phyloP scores from a whole-genome alignment of 2,797 vertebrate species.

The Dipus sagitta region DNA sequence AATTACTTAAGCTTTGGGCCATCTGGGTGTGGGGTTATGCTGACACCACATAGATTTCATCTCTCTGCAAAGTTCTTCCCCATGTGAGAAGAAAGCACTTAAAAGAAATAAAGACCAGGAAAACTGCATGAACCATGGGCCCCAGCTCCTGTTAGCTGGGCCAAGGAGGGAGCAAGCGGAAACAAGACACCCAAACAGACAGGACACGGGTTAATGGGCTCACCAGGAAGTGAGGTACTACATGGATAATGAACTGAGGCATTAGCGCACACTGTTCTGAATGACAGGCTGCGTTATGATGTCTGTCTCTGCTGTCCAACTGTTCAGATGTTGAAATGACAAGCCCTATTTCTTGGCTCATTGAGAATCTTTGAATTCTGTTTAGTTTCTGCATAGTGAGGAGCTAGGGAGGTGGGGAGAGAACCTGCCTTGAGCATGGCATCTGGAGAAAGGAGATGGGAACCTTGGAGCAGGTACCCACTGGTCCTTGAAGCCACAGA shows the following conservation, averaged over 20 bases:
- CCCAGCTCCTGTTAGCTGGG: slow-evolving; percentile 60
- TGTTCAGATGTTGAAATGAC: background rate
- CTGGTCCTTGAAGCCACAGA: background rate
- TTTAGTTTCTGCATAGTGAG: slow-evolving; percentile 21
- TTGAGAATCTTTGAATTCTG: background rate
- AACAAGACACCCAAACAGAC: background rate
- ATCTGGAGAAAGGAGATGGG: background rate
- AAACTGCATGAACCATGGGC: slow-evolving; percentile 52
- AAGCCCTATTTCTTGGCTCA: slow-evolving; percentile 19
- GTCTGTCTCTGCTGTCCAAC: background rate
- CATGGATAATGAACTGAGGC: background rate
- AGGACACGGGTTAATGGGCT: background rate
- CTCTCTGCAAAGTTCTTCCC: slow-evolving; percentile 14
- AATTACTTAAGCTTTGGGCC: slow-evolving; percentile 34
- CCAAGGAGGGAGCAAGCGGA: background rate
- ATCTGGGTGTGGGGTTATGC: slow-evolving; percentile 61
- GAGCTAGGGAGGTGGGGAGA: background rate
- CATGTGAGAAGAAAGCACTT: slow-evolving; percentile 8
- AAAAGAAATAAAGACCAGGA: slow-evolving; percentile 62
- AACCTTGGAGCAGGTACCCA: background rate
- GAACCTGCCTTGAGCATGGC: background rate
- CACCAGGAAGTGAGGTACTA: background rate
- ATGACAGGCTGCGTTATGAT: background rate
- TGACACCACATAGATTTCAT: slow-evolving; percentile 65
- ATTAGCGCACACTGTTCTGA: background rate